Conservation (phyloP, 1,140 invertebrate genomes). For the Zeugodacus cucurbitae region DNA sequence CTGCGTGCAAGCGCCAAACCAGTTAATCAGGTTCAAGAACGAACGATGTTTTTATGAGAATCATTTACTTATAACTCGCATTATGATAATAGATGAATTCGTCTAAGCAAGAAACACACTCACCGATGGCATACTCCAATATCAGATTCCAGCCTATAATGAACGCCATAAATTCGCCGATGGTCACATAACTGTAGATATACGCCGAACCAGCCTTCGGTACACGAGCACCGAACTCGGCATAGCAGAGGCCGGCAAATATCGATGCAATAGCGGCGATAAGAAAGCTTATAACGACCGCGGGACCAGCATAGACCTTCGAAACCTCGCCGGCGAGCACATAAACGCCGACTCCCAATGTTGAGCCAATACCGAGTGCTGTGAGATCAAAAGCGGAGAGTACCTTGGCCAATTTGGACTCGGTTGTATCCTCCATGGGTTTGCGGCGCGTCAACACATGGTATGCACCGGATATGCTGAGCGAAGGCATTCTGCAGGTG, state of each 20-base stretch:
- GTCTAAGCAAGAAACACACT: slow-evolving; percentile 46
- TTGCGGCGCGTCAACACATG: slow-evolving; percentile 59
- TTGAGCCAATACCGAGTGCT: slow-evolving; percentile 85
- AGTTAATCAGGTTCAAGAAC: neutral
- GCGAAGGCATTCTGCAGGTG: slow-evolving; percentile 54
- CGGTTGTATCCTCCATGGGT: slow-evolving; percentile 60
- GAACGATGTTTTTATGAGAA: neutral
- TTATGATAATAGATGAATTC: neutral
- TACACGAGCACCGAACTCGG: slow-evolving; percentile 88
- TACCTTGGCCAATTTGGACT: slow-evolving; percentile 78
- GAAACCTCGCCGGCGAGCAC: slow-evolving; percentile 90
- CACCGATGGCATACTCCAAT: slow-evolving; percentile 90
- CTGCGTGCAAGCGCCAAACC: neutral
- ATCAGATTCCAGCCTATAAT: slow-evolving; percentile 91
- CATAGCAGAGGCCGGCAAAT: slow-evolving; percentile 88
- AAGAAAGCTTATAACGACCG: slow-evolving; percentile 87
- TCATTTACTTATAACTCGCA: neutral
- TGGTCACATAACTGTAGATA: slow-evolving; percentile 88
- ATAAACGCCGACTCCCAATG: slow-evolving; percentile 92
- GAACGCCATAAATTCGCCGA: slow-evolving; percentile 84
- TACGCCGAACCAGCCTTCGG: slow-evolving; percentile 89
- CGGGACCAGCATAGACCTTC: slow-evolving; percentile 84
- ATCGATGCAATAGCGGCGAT: slow-evolving; percentile 89
- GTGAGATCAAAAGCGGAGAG: slow-evolving; percentile 83
- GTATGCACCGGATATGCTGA: slow-evolving; percentile 56